Conservation (phyloP, 2,797 vertebrate genomes). For the Crypturellus tataupa region DNA sequence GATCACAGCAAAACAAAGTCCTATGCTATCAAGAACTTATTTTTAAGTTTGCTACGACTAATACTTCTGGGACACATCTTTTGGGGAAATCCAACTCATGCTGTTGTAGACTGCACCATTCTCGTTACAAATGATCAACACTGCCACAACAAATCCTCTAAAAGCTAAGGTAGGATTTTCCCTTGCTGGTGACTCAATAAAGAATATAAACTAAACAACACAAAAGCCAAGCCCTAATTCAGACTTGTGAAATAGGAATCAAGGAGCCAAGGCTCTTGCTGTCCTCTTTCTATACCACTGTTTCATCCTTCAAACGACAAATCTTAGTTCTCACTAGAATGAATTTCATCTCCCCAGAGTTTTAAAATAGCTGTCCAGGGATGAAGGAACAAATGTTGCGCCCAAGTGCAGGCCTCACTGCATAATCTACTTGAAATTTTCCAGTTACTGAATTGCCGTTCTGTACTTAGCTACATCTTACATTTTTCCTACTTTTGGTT, state of each 20-base stretch:
- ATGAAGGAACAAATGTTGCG: neutral
- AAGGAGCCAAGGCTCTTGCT: neutral
- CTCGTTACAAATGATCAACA: accelerated
- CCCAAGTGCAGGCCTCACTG: neutral
- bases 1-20: neutral
- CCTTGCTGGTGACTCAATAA: neutral
- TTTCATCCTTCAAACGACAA: neutral
- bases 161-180: neutral
- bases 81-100: neutral
- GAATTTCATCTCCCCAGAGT: neutral
- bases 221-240: neutral
- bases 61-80: neutral
- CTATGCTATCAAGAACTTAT: neutral
- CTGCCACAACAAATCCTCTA: neutral
- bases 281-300: neutral
- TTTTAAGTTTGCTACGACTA: neutral
- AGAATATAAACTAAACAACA: neutral
- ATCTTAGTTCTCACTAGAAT: neutral
- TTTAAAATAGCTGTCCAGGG: neutral
- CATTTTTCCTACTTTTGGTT: neutral
- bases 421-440: neutral
- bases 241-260: neutral
- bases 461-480: accelerated
- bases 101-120: neutral
- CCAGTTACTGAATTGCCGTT: neutral